Evolutionary conservation across 1,140 invertebrate species (phyloP).

Genomic region (Atta cephalotes): DNA sequence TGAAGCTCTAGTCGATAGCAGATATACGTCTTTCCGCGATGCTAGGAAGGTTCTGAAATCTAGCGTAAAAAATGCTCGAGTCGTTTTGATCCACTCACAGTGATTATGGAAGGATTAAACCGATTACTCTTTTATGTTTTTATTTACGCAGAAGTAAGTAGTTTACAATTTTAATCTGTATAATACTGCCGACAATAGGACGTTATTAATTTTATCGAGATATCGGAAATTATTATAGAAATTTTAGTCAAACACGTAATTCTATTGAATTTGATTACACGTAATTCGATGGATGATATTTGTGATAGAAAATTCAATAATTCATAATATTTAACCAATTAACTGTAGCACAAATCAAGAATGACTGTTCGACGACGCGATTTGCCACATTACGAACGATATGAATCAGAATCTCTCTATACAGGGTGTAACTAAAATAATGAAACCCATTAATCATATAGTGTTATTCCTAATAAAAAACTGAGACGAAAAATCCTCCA

Average conservation of each 20-base stretch:
- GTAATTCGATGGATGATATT: not conserved
- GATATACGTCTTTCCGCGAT: too few species aligned
- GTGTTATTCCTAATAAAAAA: too few species aligned
- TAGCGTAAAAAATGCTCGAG: too few species aligned
- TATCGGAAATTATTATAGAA: not conserved
- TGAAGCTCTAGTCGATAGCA: too few species aligned
- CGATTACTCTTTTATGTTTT: not conserved
- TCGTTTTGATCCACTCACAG: too few species aligned
- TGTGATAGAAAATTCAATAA: not conserved
- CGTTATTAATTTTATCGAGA: slow-evolving; percentile 14
- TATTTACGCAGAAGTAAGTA: not conserved
- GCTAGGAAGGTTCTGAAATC: too few species aligned
- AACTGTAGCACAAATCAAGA: not conserved
- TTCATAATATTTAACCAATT: slow-evolving; percentile 4
- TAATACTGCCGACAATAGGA: not conserved
- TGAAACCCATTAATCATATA: too few species aligned
- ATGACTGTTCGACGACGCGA: not conserved
- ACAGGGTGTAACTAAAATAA: too few species aligned
- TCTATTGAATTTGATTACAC: not conserved
- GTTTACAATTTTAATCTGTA: not conserved
- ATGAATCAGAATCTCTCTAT: not conserved
- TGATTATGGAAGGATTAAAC: not conserved
- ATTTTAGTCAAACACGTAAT: not conserved
- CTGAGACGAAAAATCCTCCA: too few species aligned
- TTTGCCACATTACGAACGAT: not conserved